Evolutionary conservation across 2,797 vertebrate genomes (phyloP).

Genomic region (Phylloscopus collybita): DNA sequence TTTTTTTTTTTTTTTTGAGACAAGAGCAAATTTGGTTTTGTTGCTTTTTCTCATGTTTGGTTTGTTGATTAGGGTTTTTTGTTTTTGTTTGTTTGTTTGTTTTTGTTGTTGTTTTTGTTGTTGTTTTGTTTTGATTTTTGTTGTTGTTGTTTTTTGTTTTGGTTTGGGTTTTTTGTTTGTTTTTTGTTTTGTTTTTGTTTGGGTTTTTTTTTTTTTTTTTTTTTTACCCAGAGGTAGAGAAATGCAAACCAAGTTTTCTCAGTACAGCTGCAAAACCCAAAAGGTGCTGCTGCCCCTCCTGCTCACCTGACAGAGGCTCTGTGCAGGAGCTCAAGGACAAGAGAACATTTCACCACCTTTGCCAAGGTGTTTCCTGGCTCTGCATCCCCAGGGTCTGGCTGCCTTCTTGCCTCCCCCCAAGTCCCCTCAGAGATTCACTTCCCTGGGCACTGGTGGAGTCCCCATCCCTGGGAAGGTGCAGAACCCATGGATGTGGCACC

Average conservation of each 20-base stretch:
- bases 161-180: no score
- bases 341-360: neutral
- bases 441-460: neutral
- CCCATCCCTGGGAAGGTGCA: neutral
- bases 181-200: no score
- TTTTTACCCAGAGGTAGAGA: neutral
- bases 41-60: neutral
- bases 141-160: no score
- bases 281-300: neutral
- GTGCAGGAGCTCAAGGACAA: neutral
- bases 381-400: neutral
- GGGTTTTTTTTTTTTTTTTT: no score
- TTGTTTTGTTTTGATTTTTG: no score
- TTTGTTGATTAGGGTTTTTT: neutral
- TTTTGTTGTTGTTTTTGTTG: no score
- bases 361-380: neutral
- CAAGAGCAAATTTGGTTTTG: neutral
- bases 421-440: neutral
- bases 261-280: neutral
- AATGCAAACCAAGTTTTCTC: neutral
- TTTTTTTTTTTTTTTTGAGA: neutral
- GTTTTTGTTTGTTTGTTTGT: no score
- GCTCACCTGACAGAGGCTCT: neutral
- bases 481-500: fast-evolving
- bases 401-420: neutral